Base-by-base conservation (phyloP, 1,140 invertebrate genomes). In the Atopsyche davidsoni region DNA sequence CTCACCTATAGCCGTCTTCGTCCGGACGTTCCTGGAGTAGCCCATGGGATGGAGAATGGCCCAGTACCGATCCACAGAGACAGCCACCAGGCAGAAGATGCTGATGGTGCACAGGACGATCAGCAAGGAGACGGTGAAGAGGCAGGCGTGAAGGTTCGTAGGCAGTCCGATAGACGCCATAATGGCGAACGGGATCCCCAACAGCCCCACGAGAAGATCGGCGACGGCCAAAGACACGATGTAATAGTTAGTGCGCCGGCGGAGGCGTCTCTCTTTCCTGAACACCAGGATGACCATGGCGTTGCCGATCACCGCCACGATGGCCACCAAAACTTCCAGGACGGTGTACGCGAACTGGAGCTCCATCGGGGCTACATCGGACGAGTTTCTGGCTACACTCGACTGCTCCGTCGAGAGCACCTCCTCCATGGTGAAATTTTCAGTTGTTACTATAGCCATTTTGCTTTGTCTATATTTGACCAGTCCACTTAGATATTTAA, bases 21-120 rank as follows among this genome's bases (percentile, higher is more conserved):
- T 87, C 17, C 85, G 79, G 46, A 92, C 89, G 63, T 87, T 89
- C 50, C 87, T 78, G 0, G 89, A 89, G 65, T 94, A 95, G 49
- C 83, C 84, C 82, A 95, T 87, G 0, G 91, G 90, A 67, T 90
- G 80, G 0, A 93, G 75, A 51, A 94, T 93, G 10, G 91, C 90
- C 89, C 89, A 92, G 66, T 92, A 94, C 31, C 91, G 78, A 73
- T 95, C 91, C 46, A 93, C 80, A 14, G 88, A 90, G 2, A 95
- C 90, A 2, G 89, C 91, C 1, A 95, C 86, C 59, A 95, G 69
- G 64, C 87, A 90, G 62, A 95, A 89, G 53, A 95, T 95, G 57
- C 89, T 92, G 58, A 91, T 89, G 23, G 91, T 94, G 62, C 91
- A 95, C 18, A 94, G 72, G 31, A 93, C 86, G 45, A 94, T 79